Conservation (phyloP, 2,888 invertebrate genomes). For the Yponomeuta evonymella region DNA sequence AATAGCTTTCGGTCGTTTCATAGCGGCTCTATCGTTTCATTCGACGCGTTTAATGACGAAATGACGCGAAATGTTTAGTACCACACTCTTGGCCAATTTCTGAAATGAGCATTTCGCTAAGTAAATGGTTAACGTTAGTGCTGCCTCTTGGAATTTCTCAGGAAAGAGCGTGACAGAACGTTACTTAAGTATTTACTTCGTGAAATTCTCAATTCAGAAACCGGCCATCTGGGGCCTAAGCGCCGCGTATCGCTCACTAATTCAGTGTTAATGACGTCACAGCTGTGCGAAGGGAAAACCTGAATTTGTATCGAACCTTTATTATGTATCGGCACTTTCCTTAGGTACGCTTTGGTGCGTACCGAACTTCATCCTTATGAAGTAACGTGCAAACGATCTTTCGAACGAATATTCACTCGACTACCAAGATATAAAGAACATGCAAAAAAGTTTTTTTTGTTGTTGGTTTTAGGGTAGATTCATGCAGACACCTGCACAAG, state of each 20-base stretch:
- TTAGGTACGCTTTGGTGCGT: not conserved
- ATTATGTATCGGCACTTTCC: not conserved
- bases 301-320: not conserved
- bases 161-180: too few relatives aligned
- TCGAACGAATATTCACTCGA: conserved; percentile 17
- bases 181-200: too few relatives aligned
- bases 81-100: conserved; percentile 20
- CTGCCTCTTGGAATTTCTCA: too few relatives aligned
- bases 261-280: conserved; percentile 30
- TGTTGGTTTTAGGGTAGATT: too few relatives aligned
- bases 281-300: not conserved
- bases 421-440: too few relatives aligned
- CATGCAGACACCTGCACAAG: too few relatives aligned
- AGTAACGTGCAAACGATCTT: not conserved
- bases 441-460: too few relatives aligned
- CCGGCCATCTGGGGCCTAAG: not conserved
- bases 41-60: not conserved
- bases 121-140: too few relatives aligned
- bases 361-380: too few relatives aligned
- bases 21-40: not conserved
- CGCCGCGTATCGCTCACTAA: conserved; percentile 27
- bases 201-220: too few relatives aligned
- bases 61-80: not conserved
- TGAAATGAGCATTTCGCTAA: too few relatives aligned
- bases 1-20: too few relatives aligned